Evolutionary conservation across 2,888 invertebrate genomes (phyloP), one percentile per base, ranked within the genome.

Genomic region (Scaptomyza parva): DNA sequence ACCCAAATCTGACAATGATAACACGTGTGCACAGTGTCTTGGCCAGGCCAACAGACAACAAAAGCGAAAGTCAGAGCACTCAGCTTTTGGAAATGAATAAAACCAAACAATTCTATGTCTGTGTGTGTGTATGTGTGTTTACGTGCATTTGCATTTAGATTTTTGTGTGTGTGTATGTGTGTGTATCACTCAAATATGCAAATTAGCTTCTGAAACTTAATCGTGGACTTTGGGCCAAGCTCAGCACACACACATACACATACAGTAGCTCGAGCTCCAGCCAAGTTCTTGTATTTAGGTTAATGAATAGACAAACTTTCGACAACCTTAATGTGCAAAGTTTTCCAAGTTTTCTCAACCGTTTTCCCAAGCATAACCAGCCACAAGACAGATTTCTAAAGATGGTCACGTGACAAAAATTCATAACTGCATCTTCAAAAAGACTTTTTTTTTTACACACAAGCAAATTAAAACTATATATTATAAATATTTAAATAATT

Each of bases 241-340:
- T 11, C 43, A 44, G 44, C 28, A 33, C 12, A 9, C 43, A 37
- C 40, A 47, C 6, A 14, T n/a, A 14, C 44, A 17, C 14, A 17
- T n/a, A n/a, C n/a, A n/a, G n/a, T n/a, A n/a, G n/a, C n/a, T n/a
- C 50, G 14, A 18, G 24, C 51, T 11, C 43, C 41, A 24, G 43
- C 60, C 58, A 57, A 57, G 63, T 52, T 33, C 63, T 63, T 43
- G 60, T 88, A 85, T 86, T 88, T 84, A 73, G 84, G 84, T 84
- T 84, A 84, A 84, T 84, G 84, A 88, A 85, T 85, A 83, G 84
- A 74, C 84, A 85, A 85, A 85, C 84, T 85, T 85, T 85, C 69
- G 71, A 71, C 85, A 82, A 76, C 79, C 87, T 82, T 86, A 82
- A 82, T 82, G 87, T 73, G 82, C 76, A 81, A 87, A 82, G 76